Evolutionary conservation across 1,140 invertebrate genomes (phyloP).

Genomic region (Stegodyphus dumicola): DNA sequence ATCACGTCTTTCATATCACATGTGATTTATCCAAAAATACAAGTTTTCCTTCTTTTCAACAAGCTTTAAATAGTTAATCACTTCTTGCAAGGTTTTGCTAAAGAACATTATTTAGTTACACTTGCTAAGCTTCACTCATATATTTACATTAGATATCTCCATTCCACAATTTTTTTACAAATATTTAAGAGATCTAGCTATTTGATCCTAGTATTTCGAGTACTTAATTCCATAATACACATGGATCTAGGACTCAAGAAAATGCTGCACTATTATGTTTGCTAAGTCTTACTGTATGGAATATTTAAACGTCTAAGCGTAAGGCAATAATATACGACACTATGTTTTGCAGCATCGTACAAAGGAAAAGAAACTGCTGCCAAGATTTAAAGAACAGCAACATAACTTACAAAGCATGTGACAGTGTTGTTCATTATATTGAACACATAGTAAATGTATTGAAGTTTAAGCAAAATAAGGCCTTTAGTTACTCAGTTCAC

Average conservation of each 20-base stretch:
- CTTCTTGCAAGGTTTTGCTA: slow-evolving; percentile 14
- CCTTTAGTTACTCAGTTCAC: slow-evolving; percentile 48
- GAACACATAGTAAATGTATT: slow-evolving; percentile 41
- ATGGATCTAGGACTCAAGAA: slow-evolving; percentile 29
- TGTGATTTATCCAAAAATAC: slow-evolving; percentile 58
- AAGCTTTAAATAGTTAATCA: neutral
- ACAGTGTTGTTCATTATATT: slow-evolving; percentile 9
- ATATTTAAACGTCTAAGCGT: slow-evolving; percentile 54
- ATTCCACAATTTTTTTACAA: slow-evolving; percentile 42
- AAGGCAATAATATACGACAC: slow-evolving; percentile 53
- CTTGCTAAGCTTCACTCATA: slow-evolving; percentile 55
- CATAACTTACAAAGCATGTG: slow-evolving; percentile 35
- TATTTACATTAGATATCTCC: slow-evolving; percentile 38
- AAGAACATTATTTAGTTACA: slow-evolving; percentile 17
- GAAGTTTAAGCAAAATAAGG: slow-evolving; percentile 58
- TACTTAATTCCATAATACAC: slow-evolving; percentile 40
- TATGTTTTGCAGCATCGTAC: slow-evolving; percentile 32
- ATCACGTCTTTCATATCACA: slow-evolving; percentile 54
- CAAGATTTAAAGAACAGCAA: slow-evolving; percentile 51
- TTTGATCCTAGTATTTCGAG: slow-evolving; percentile 45
- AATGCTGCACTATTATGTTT: slow-evolving; percentile 28
- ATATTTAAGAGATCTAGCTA: slow-evolving; percentile 47
- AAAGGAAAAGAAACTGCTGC: slow-evolving; percentile 42
- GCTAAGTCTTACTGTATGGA: slow-evolving; percentile 49
- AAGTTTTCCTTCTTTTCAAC: slow-evolving; percentile 28